phyloP scores from a whole-genome alignment of 2,113 vertebrate species.

The Tyrannus savana region DNA sequence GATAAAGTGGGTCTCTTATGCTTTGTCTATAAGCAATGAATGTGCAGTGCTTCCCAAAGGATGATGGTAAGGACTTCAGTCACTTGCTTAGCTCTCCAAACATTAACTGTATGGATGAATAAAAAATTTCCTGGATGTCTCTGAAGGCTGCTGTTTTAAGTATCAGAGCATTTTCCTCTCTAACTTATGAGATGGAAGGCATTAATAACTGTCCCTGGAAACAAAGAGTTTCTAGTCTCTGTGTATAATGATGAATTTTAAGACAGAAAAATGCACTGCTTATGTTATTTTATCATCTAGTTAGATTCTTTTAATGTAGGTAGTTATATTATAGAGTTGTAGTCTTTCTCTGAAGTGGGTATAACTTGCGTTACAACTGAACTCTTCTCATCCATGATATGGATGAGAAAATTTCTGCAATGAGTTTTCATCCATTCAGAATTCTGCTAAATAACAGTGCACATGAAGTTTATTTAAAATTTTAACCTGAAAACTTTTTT shows the following conservation, averaged over 20 bases:
- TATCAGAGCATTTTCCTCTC: not conserved
- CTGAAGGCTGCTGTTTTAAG: not conserved
- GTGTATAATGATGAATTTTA: not conserved
- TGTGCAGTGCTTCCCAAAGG: not conserved
- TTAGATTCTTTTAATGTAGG: not conserved
- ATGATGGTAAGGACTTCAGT: not conserved
- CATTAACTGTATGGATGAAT: not conserved
- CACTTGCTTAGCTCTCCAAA: not conserved
- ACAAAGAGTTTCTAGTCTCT: not conserved
- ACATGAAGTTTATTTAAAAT: not conserved
- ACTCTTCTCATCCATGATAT: not conserved
- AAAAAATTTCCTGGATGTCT: not conserved
- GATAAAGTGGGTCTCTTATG: not conserved
- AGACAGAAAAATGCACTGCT: not conserved
- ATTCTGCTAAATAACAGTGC: not conserved
- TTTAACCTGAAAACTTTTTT: not conserved
- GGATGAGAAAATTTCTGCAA: not conserved
- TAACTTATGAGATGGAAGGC: not conserved
- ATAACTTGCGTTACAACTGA: not conserved
- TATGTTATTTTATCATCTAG: not conserved
- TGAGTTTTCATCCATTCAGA: not conserved
- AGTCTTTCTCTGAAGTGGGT: not conserved
- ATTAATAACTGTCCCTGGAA: not conserved
- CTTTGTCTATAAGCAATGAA: not conserved
- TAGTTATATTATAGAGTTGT: not conserved